phyloP scores from a whole-genome alignment of 2,113 vertebrate species.

The Serilophus lunatus region DNA sequence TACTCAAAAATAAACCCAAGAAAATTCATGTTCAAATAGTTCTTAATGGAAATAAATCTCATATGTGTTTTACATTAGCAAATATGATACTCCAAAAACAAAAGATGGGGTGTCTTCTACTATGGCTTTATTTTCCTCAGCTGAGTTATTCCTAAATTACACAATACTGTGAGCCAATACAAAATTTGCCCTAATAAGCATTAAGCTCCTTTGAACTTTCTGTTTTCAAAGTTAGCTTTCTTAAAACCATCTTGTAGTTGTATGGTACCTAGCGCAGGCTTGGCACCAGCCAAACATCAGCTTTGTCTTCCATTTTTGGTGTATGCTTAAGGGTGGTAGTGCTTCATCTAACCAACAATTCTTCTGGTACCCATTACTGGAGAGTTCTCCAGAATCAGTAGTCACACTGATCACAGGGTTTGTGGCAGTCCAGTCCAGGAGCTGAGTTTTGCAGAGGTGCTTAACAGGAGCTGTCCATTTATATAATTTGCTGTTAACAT shows the following conservation, averaged over 20 bases:
- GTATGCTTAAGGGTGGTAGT: neutral
- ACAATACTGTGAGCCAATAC: rapidly evolving
- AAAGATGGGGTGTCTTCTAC: neutral
- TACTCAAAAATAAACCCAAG: neutral
- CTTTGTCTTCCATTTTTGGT: neutral
- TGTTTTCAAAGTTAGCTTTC: neutral
- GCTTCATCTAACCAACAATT: neutral
- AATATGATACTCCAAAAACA: neutral
- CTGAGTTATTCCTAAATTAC: neutral
- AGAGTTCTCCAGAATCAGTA: neutral
- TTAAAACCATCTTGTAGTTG: neutral
- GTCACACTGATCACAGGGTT: neutral
- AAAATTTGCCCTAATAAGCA: neutral
- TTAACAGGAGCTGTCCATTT: neutral
- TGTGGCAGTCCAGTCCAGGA: neutral
- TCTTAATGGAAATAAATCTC: neutral
- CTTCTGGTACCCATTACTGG: neutral
- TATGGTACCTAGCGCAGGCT: neutral
- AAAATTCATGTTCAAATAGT: neutral
- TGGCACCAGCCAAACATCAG: neutral
- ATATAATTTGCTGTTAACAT: neutral
- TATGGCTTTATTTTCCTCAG: neutral
- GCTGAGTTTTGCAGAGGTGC: neutral
- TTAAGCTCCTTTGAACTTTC: neutral
- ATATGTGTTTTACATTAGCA: neutral